Conservation (phyloP, 53 echinoderm and acorn worm species). For the Echinometra lucunter region DNA sequence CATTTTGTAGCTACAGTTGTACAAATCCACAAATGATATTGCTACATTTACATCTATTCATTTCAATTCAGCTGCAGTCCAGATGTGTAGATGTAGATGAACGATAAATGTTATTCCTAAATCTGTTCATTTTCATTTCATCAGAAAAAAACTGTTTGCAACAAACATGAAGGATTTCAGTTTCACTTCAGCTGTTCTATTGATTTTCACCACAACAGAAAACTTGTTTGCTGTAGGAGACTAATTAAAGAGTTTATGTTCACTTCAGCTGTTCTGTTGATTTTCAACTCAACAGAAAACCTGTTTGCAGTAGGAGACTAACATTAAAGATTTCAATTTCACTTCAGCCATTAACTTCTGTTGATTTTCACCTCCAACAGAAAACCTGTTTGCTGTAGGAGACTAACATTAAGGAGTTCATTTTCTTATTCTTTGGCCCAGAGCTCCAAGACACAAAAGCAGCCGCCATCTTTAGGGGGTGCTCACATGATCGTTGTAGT, state of each 20-base stretch:
- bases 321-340: too few relatives aligned
- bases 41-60: not conserved
- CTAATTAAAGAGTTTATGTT: not conserved
- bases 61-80: not conserved
- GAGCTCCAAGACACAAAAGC: slow-evolving; percentile 36
- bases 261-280: too few relatives aligned
- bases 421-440: slow-evolving; percentile 25
- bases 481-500: slow-evolving; percentile 35
- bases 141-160: too few relatives aligned
- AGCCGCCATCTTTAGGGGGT: slow-evolving; percentile 41
- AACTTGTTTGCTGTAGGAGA: not conserved
- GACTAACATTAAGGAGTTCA: not conserved
- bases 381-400: not conserved
- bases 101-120: not conserved
- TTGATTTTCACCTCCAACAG: too few relatives aligned
- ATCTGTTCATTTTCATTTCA: not conserved
- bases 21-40: too few relatives aligned
- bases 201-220: too few relatives aligned
- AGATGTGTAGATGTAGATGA: not conserved
- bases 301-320: too few relatives aligned
- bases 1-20: not conserved
- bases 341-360: too few relatives aligned
- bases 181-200: too few relatives aligned
- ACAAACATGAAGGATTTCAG: too few relatives aligned
- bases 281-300: too few relatives aligned